Conservation (phyloP, 2,113 vertebrate species). For the Entelurus aequoreus region DNA sequence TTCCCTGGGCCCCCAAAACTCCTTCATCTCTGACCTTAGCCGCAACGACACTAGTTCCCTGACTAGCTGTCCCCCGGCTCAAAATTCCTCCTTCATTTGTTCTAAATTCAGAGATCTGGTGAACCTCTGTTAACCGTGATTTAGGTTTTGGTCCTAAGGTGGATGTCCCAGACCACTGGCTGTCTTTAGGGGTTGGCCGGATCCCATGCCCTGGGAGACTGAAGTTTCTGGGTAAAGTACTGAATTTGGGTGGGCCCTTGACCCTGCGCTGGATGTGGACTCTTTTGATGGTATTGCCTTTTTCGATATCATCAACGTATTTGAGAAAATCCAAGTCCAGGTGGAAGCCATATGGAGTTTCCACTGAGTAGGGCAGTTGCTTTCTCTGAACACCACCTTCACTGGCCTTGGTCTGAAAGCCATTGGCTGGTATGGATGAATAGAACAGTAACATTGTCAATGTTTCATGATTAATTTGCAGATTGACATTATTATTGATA, state of each 20-base stretch:
- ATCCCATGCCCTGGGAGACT: conserved; percentile 83
- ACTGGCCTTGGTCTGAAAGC: conserved; percentile 67
- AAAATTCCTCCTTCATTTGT: conserved; percentile 43
- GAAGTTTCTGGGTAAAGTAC: conserved; percentile 93
- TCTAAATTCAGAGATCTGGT: conserved; percentile 67
- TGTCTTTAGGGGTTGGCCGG: conserved; percentile 64
- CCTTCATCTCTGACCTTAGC: conserved; percentile 60
- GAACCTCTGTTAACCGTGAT: conserved; percentile 72
- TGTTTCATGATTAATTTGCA: conserved; percentile 14
- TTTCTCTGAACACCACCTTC: conserved; percentile 77
- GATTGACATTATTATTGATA: conserved; percentile 26
- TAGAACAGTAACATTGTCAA: conserved; percentile 2
- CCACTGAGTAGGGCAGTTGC: conserved; percentile 90
- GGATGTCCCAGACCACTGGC: conserved; percentile 72
- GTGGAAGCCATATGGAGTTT: conserved; percentile 96
- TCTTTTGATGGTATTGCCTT: conserved; percentile 92
- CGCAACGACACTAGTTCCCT: conserved; percentile 57
- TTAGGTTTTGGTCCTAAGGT: conserved; percentile 76
- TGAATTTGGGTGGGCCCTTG: conserved; percentile 90
- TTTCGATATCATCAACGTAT: conserved; percentile 98
- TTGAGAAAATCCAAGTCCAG: conserved; percentile 97
- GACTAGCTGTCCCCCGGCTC: conserved; percentile 23
- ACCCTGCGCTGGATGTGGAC: conserved; percentile 87
- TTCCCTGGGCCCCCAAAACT: conserved; percentile 21
- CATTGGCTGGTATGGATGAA: conserved; percentile 73